Evolutionary conservation across 2,113 vertebrate species (phyloP).

Genomic region (Ceyx melanurus): DNA sequence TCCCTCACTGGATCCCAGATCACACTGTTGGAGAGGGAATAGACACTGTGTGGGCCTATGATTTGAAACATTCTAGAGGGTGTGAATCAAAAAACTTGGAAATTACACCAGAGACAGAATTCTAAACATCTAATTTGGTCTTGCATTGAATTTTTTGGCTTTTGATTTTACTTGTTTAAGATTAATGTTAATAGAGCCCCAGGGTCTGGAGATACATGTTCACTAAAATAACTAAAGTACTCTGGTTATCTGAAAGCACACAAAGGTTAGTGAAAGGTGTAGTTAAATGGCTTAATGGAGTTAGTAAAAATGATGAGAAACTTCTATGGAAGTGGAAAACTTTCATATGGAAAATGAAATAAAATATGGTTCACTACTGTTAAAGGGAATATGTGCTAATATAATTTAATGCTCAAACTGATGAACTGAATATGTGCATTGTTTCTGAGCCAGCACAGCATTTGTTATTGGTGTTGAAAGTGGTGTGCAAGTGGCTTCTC

Average conservation of each 20-base stretch:
- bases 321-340: neutral
- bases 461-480: neutral
- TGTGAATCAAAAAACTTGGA: neutral
- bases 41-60: conserved; percentile 92
- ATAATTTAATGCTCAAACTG: neutral
- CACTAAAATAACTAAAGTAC: neutral
- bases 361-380: neutral
- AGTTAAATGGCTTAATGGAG: neutral
- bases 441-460: neutral
- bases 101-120: neutral
- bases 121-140: neutral
- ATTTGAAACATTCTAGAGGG: conserved; percentile 69
- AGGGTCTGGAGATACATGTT: neutral
- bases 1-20: conserved; percentile 89
- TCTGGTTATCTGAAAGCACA: neutral
- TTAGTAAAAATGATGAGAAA: neutral
- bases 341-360: neutral
- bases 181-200: neutral
- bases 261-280: neutral
- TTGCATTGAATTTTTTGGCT: neutral
- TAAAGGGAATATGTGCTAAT: neutral
- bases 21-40: conserved; percentile 83
- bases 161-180: neutral
- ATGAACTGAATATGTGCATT: neutral
- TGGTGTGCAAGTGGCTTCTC: neutral